A percentile compares a stretch with the other conserved stretches of the same genome.
Conservation (phyloP, 2,888 invertebrate genomes). For the Philereme vetulata region DNA sequence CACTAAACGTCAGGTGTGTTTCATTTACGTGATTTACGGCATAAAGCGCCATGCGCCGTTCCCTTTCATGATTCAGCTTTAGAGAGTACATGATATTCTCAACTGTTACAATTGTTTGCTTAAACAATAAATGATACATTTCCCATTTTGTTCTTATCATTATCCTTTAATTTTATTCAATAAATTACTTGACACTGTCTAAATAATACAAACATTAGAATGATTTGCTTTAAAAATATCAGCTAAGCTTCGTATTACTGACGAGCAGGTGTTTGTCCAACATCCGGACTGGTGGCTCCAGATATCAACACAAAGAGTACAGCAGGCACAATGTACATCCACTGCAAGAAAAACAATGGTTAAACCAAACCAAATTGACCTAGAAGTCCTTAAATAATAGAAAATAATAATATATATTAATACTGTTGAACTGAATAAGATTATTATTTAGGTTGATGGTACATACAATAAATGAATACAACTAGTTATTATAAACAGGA, state of each 20-base stretch:
- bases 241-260: constrained; percentile 35
- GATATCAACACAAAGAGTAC: constrained; percentile 95
- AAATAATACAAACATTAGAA: neutral
- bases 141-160: constrained; percentile 11
- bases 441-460: too few relatives aligned
- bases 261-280: constrained; percentile 66
- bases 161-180: constrained; percentile 18
- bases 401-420: too few relatives aligned
- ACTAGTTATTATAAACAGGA: too few relatives aligned
- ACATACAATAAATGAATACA: too few relatives aligned
- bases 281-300: constrained; percentile 92
- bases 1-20: too few relatives aligned
- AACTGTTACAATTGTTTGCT: constrained; percentile 23
- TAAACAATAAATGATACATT: constrained; percentile 19
- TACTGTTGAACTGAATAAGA: too few relatives aligned
- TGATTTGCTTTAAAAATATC: constrained; percentile 3
- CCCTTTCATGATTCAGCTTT: too few relatives aligned
- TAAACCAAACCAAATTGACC: neutral
- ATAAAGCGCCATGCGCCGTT: too few relatives aligned
- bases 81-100: too few relatives aligned
- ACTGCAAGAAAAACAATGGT: constrained; percentile 85
- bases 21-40: too few relatives aligned
- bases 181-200: constrained; percentile 14
- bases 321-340: constrained; percentile 99
- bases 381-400: too few relatives aligned